Base-by-base conservation (phyloP, 1,140 invertebrate genomes). In the Diabrotica undecimpunctata region DNA sequence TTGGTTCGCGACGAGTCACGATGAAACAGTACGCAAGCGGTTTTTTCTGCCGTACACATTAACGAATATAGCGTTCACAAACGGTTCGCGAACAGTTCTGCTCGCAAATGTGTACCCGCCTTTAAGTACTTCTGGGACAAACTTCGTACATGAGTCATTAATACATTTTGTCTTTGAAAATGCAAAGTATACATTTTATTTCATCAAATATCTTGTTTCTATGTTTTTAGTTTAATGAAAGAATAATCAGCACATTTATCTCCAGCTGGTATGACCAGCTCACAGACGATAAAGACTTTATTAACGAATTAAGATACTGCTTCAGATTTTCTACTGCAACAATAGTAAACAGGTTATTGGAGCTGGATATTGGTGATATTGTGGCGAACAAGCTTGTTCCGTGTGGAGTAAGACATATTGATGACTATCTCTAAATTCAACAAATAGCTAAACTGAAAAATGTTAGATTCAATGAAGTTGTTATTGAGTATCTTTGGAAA, bases 251-350 rank as follows among this genome's bases (percentile, higher is more conserved):
- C 60, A 83, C 87, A 71, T 89, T 87, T 82, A 84, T 94, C 41
- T 86, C 84, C 57, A 82, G 85, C 7, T 94, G 91, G 91, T 93
- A 92, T 76, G 85, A 85, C 39, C 83, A 87, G 74, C 80, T 94
- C 41, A 90, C 90, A 63, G 76, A 83, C 41, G 87, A 92, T 78
- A 84, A 87, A 70, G 86, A 86, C 70, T 92, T 94, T 79, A 81
- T 90, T 14, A 88, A 91, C 77, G 90, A 94, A 77, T 75, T 94
- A 60, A 80, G 87, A 67, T 80, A 85, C 60, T 87, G 88, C 65
- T 82, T 93, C 13, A 79, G 89, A 76, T 91, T 88, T 79, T 85
- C 90, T 5, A 86, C 85, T n/a, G 86, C 88, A 55, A 85, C 86
- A 54, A 75, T 93, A 8, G 77, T 90, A 4, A 82, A 83, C 66